Evolutionary conservation across 2,888 invertebrate genomes (phyloP).

Genomic region (Andrena flavipes): DNA sequence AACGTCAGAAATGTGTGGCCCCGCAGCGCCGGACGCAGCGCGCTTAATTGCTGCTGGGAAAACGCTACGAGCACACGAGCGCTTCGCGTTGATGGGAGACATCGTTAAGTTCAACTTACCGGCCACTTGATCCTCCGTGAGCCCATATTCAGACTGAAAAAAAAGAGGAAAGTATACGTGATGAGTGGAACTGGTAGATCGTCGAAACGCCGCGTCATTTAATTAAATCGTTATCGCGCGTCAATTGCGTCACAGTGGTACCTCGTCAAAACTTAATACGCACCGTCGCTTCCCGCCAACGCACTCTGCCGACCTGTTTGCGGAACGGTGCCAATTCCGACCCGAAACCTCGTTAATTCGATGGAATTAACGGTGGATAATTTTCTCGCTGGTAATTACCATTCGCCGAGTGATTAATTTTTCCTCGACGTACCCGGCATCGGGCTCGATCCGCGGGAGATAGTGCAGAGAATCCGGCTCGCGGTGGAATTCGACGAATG

Average conservation of each 20-base stretch:
- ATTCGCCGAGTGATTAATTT: conserved; percentile 15
- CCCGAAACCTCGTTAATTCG: conserved; percentile 34
- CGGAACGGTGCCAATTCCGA: conserved; percentile 35
- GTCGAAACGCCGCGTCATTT: conserved; percentile 9
- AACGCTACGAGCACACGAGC: neutral
- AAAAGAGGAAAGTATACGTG: conserved; percentile 68
- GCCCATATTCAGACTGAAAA: conserved; percentile 94
- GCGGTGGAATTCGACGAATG: conserved; percentile 15
- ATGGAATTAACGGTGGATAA: conserved; percentile 36
- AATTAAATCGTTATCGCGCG: conserved; percentile 30
- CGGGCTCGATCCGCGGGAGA: neutral
- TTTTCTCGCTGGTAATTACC: conserved; percentile 20
- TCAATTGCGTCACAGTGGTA: neutral
- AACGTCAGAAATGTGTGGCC: neutral
- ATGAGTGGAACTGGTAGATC: neutral
- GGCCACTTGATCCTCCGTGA: conserved; percentile 95
- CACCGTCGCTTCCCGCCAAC: neutral
- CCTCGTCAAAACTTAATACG: conserved; percentile 23
- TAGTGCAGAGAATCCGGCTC: neutral
- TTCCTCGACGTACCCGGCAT: neutral
- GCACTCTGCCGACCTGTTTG: conserved; percentile 17
- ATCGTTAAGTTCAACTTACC: conserved; percentile 85
- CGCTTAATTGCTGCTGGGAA: neutral
- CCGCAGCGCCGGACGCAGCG: neutral
- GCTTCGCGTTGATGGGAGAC: neutral